Conservation (phyloP, 2,113 vertebrate genomes). For the Colius striatus region DNA sequence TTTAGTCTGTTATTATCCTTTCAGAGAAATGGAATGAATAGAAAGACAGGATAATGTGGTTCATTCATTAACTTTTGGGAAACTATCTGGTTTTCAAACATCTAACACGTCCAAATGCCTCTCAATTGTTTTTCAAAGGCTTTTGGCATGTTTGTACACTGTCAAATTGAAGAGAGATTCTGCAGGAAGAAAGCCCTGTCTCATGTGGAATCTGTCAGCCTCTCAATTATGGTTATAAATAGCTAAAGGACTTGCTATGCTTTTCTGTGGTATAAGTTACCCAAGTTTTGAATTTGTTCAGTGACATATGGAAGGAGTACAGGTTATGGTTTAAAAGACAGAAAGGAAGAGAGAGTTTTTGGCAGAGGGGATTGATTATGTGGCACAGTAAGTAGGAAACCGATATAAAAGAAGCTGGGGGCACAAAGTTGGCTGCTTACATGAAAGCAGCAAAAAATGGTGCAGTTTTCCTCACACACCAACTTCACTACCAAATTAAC, state of each 20-base stretch:
- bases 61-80: not conserved
- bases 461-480: not conserved
- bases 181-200: not conserved
- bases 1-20: not conserved
- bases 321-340: not conserved
- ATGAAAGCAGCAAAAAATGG: not conserved
- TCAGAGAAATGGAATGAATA: not conserved
- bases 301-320: not conserved
- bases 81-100: not conserved
- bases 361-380: not conserved
- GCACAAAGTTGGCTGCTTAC: not conserved
- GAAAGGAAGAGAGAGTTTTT: not conserved
- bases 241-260: not conserved
- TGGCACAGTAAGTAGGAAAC: not conserved
- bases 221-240: not conserved
- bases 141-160: not conserved
- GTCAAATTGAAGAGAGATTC: not conserved
- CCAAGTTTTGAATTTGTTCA: not conserved
- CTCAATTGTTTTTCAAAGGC: not conserved
- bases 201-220: not conserved
- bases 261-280: not conserved
- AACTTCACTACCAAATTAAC: not conserved
- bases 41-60: not conserved
- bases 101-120: not conserved
- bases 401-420: not conserved